A percentile compares a stretch with the other conserved stretches of the same genome.
Evolutionary conservation across 1,140 invertebrate species (phyloP).

Genomic region (Scaptomyza hsui): DNA sequence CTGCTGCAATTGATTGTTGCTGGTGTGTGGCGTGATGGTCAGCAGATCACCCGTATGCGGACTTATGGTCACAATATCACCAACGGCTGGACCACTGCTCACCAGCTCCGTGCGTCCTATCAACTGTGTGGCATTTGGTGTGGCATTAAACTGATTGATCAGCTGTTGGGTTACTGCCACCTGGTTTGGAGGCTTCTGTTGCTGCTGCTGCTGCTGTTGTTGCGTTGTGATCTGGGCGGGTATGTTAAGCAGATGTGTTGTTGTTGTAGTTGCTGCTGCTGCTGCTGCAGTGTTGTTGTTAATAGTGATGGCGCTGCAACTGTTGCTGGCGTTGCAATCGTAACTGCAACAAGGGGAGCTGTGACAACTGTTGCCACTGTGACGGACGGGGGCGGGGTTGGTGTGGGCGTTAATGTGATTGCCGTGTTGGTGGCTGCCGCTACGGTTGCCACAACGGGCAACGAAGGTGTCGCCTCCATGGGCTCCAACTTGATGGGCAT

Average conservation of each 20-base stretch:
- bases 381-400: not conserved
- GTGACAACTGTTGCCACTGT: not conserved
- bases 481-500: slow-evolving; percentile 33
- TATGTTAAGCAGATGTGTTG: slow-evolving; percentile 63
- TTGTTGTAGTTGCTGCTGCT: slow-evolving; percentile 22
- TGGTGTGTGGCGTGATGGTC: slow-evolving; percentile 67
- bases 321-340: slow-evolving; percentile 4
- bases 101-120: slow-evolving; percentile 61
- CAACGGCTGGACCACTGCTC: slow-evolving; percentile 63
- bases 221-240: slow-evolving; percentile 69
- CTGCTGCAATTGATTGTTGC: slow-evolving; percentile 53
- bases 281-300: slow-evolving; percentile 16
- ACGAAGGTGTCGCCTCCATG: slow-evolving; percentile 1
- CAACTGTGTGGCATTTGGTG: slow-evolving; percentile 48
- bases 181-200: slow-evolving; percentile 41
- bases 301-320: slow-evolving; percentile 5
- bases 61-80: slow-evolving; percentile 75
- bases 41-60: slow-evolving; percentile 45
- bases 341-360: not conserved
- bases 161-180: slow-evolving; percentile 62
- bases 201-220: slow-evolving; percentile 28
- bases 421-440: not conserved
- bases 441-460: not conserved
- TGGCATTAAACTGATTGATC: slow-evolving; percentile 55
- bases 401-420: slow-evolving; percentile 3